Conservation (phyloP, 2,113 vertebrate species). For the Syngnathus typhle region DNA sequence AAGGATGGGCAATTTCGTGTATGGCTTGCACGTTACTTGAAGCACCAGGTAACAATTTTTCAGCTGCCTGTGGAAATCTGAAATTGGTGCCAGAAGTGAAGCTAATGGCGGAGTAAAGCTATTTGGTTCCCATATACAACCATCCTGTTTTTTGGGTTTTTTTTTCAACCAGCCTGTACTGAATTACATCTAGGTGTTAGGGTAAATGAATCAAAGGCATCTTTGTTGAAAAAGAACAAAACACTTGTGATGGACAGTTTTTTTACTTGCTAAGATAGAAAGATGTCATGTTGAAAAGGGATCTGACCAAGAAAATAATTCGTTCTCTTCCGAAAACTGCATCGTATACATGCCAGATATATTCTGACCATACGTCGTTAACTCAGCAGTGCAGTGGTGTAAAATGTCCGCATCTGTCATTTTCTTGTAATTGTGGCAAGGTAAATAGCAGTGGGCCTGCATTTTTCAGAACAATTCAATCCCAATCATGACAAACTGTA, state of each 20-base stretch:
- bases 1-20: neutral
- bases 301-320: neutral
- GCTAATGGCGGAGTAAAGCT: neutral
- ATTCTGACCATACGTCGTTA: neutral
- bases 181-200: neutral
- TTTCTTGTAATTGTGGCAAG: constrained; percentile 4
- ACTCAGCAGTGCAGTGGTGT: neutral
- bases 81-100: neutral
- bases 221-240: neutral
- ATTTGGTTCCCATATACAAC: neutral
- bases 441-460: constrained; percentile 3
- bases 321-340: neutral
- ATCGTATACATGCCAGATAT: neutral
- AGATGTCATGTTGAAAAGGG: neutral
- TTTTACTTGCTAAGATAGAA: no score
- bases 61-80: neutral
- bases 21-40: neutral
- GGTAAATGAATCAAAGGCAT: neutral
- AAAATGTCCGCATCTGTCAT: constrained; percentile 1
- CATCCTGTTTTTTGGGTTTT: neutral
- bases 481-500: neutral
- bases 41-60: neutral
- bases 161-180: neutral
- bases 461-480: neutral
- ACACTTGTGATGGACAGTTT: neutral